Conservation (phyloP, 1,140 invertebrate species). For the Musca vetustissima region DNA sequence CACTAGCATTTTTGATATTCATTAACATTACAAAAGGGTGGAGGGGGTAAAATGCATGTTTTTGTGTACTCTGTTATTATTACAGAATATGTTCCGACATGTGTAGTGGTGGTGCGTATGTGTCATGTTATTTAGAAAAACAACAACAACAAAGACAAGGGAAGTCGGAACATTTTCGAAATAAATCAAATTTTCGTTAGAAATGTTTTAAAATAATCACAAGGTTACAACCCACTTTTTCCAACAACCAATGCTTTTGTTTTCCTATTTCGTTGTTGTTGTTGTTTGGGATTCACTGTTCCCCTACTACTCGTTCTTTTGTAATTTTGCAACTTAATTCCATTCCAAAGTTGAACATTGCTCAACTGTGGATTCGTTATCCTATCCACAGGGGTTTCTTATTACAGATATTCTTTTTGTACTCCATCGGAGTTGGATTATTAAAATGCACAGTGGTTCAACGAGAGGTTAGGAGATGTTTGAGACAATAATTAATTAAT, state of each 20-base stretch:
- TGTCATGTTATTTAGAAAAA: not conserved
- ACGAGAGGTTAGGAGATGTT: too few relatives aligned
- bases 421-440: too few relatives aligned
- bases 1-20: constrained; percentile 14
- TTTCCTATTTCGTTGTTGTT: too few relatives aligned
- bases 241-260: too few relatives aligned
- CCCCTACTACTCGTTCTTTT: too few relatives aligned
- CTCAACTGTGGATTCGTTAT: constrained; percentile 11
- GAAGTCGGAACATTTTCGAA: not conserved
- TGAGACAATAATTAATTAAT: too few relatives aligned
- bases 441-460: too few relatives aligned
- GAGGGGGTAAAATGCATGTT: not conserved
- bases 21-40: not conserved
- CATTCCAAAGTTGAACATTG: not conserved
- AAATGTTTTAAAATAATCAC: constrained; percentile 22
- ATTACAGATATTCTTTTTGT: not conserved
- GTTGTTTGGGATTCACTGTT: too few relatives aligned
- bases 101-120: not conserved
- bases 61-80: not conserved
- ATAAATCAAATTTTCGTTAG: constrained; percentile 13
- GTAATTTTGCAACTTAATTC: too few relatives aligned
- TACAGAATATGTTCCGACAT: not conserved
- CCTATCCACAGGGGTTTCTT: constrained; percentile 22
- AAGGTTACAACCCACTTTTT: constrained; percentile 17
- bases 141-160: not conserved